Percentiles rank a stretch among this genome's conserved stretches.
phyloP scores from a whole-genome alignment of 2,888 invertebrate species.

The Oasisia sp. region DNA sequence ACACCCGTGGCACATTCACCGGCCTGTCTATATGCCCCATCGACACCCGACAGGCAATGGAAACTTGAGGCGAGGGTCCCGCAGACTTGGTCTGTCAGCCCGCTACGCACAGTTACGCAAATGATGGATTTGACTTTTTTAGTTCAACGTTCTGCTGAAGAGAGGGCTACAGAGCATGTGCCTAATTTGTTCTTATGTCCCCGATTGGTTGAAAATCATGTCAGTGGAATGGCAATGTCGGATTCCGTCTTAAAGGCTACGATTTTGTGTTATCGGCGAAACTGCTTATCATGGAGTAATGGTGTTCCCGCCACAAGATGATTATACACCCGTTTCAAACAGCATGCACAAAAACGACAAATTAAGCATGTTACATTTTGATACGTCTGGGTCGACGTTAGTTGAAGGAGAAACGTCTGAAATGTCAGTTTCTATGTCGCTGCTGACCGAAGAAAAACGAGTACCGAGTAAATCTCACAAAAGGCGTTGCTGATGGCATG shows the following conservation, averaged over 20 bases:
- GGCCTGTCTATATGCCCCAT: not conserved
- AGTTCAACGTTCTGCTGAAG: not conserved
- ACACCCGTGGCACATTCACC: not conserved
- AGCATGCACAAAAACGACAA: not conserved
- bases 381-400: not conserved
- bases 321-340: not conserved
- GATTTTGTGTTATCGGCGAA: not conserved
- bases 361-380: not conserved
- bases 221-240: not conserved
- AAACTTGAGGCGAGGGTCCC: not conserved
- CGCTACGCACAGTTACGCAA: not conserved
- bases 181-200: not conserved
- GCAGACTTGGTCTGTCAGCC: not conserved
- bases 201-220: not conserved
- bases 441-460: not conserved
- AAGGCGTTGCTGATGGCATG: not conserved
- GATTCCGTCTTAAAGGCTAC: not conserved
- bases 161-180: not conserved
- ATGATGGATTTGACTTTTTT: conserved; percentile 6
- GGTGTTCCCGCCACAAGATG: not conserved
- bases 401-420: not conserved
- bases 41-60: not conserved
- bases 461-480: not conserved
- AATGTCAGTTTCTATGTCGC: not conserved
- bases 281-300: not conserved